These are phyloP conservation scores for Microplitis mediator DNA, from an alignment of 1,140 invertebrate genomes.

Conservation along the genomic window DNA sequence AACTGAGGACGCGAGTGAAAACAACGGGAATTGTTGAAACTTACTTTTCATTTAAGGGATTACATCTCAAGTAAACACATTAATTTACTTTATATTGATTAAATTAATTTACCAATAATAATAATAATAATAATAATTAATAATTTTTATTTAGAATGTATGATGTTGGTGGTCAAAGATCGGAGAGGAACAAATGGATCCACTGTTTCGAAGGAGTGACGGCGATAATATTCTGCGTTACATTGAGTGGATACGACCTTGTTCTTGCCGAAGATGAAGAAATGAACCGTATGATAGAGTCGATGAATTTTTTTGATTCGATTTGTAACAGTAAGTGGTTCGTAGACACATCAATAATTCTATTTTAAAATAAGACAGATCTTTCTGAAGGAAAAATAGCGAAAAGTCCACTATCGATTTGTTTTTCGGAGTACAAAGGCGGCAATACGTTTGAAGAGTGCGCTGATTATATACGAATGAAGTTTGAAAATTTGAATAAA, in stretches of 20 bases:
- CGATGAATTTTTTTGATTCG: conserved; percentile 93
- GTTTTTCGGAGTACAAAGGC: conserved; percentile 92
- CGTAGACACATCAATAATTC: conserved; percentile 95
- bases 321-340: conserved; percentile 99
- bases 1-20: conserved; percentile 91
- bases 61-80: conserved; percentile 82
- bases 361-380: conserved; percentile 97
- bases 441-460: conserved; percentile 86
- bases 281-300: conserved; percentile 85
- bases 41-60: conserved; percentile 89
- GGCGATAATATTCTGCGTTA: conserved; percentile 96
- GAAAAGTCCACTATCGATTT: conserved; percentile 90
- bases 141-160: conserved; percentile 74
- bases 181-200: conserved; percentile 97
- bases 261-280: conserved; percentile 39
- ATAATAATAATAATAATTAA: background rate
- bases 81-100: conserved; percentile 26
- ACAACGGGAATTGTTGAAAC: conserved; percentile 95
- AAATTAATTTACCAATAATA: too few species aligned
- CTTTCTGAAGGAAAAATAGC: conserved; percentile 92
- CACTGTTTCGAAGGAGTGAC: conserved; percentile 97
- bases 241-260: conserved; percentile 78
- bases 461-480: conserved; percentile 85
- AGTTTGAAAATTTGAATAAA: conserved; percentile 89
- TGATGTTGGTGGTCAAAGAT: conserved; percentile 91